phyloP scores from a whole-genome alignment of 2,113 vertebrate species.

The Psophia crepitans region DNA sequence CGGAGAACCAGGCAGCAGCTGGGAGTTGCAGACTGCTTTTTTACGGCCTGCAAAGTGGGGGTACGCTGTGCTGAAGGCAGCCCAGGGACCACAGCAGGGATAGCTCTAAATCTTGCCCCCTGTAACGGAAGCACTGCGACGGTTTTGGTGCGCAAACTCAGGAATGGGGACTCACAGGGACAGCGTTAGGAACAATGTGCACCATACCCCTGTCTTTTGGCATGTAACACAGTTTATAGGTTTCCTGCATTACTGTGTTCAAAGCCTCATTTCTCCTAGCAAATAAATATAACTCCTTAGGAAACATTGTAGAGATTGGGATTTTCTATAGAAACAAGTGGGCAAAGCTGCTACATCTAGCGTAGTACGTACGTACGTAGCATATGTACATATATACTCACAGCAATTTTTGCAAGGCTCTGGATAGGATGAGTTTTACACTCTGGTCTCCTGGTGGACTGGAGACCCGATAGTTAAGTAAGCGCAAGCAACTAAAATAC shows the following conservation, averaged over 20 bases:
- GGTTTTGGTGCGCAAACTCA: not conserved
- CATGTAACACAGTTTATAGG: rapidly evolving
- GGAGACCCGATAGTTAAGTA: not conserved
- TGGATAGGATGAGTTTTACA: not conserved
- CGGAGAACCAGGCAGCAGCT: too few relatives aligned
- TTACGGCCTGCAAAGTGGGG: not conserved
- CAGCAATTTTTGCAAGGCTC: not conserved
- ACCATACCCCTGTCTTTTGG: not conserved
- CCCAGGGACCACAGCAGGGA: not conserved
- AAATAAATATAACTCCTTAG: not conserved
- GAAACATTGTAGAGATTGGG: not conserved
- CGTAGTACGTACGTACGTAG: too few relatives aligned
- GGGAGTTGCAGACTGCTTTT: too few relatives aligned
- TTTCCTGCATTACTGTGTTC: not conserved
- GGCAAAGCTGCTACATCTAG: not conserved
- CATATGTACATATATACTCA: too few relatives aligned
- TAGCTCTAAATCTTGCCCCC: not conserved
- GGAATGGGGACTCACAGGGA: not conserved
- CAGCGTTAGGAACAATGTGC: not conserved
- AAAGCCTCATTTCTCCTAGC: not conserved
- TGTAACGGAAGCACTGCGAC: not conserved
- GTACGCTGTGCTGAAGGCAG: not conserved
- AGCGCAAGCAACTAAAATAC: not conserved
- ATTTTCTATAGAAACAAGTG: not conserved
- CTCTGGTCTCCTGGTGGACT: not conserved